Evolutionary conservation across 2,797 vertebrate species (phyloP).

Genomic region (Caiman crocodilus): DNA sequence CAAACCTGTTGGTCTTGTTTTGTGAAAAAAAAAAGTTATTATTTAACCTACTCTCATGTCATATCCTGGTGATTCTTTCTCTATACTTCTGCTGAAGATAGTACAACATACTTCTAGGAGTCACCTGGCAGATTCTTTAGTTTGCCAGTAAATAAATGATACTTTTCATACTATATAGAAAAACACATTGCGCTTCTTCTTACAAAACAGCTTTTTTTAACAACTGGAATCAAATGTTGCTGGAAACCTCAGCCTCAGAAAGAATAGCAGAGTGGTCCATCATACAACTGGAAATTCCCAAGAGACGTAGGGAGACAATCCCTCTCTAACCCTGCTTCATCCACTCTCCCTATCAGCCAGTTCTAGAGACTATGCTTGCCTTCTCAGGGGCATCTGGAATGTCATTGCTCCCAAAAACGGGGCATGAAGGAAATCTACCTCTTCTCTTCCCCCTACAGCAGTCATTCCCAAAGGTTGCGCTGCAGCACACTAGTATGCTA

Average conservation of each 20-base stretch:
- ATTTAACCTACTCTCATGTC: neutral
- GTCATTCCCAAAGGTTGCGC: too few relatives aligned
- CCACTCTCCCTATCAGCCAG: too few relatives aligned
- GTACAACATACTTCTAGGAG: neutral
- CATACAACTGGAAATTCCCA: too few relatives aligned
- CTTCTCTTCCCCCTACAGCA: neutral
- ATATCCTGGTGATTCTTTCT: constrained; percentile 30
- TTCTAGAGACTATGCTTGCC: too few relatives aligned
- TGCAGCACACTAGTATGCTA: too few relatives aligned
- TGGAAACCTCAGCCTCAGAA: too few relatives aligned
- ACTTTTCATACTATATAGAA: neutral
- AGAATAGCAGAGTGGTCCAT: too few relatives aligned
- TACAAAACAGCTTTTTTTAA: neutral
- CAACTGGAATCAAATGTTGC: too few relatives aligned
- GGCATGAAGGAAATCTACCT: neutral
- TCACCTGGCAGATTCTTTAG: constrained; percentile 2
- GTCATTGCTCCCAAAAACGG: neutral
- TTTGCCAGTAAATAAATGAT: constrained; percentile 14
- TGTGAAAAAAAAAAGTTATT: constrained; percentile 27
- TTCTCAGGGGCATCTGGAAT: neutral
- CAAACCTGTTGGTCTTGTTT: neutral
- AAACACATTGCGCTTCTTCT: neutral
- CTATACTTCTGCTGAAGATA: neutral
- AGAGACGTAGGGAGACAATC: too few relatives aligned
- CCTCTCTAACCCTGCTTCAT: too few relatives aligned